Evolutionary conservation across 2,888 invertebrate species (phyloP), one percentile per base, ranked within the genome.

Genomic region (Trachelus iudaicus): DNA sequence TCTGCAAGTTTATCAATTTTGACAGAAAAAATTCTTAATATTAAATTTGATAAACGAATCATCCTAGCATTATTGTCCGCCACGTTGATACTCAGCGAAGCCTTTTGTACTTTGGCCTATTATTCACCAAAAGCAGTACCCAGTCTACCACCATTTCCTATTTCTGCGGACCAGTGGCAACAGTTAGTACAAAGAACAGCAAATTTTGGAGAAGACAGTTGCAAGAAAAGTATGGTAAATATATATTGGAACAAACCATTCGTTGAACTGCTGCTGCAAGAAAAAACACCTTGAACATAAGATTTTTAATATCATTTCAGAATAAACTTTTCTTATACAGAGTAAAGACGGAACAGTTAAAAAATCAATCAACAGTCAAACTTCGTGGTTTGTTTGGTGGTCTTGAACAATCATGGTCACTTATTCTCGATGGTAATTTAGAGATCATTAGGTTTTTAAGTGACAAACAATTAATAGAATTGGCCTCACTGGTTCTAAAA

Each of bases 191-290:
- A 84, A 73, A 84, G 80, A 69, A 79, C 87, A 74, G 83, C 81
- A 73, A 83, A 86, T 73, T 84, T 74, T 78, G 83, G 79, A 30
- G 81, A 86, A 75, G 77, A 83, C 2, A 79, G 75, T 73, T 87
- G 85, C 73, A 84, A 83, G 79, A 81, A 79, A 33, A 80, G 78
- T 34, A 83, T 90, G 89, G 90, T 90, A 83, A 82, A 68, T 76
- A 56, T 76, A 56, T 56, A 13, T 75, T 35, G 34, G 23, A 23
- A 56, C 23, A 23, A 15, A n/a, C 30, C 13, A 31, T 23, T 33
- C 68, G 74, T 69, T n/a, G 13, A 69, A 56, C 13, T 76, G 31
- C 23, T 12, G 56, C 40, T 76, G 0, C 34, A 11, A 15, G 11
- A 23, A 12, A 33, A 71, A 15, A 15, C 35, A 73, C 11, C 31